Evolutionary conservation across 2,113 vertebrate genomes (phyloP), one percentile per base, ranked within the genome.

Genomic region (Symphodus melops): DNA sequence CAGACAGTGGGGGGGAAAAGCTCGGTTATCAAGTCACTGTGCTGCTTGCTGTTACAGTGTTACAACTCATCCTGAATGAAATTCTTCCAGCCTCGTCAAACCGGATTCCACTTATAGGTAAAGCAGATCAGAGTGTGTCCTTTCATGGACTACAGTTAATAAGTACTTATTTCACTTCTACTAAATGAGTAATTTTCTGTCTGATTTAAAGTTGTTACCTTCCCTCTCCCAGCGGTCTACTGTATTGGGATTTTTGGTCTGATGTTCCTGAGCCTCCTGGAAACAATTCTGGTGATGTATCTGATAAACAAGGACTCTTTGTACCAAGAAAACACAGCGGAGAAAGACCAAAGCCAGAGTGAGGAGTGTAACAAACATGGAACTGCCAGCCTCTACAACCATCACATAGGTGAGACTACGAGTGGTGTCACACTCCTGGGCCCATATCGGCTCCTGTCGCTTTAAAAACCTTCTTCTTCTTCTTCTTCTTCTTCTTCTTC

Each of bases 261-360:
- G 58, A 94, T 95, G 94, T 68, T 95, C 79, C 77, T 93, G 71
- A 94, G 93, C 48, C 90, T 93, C n/a, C 55, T 95, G 13, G 95
- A 95, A 79, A 92, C 92, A 8, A 90, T 94, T 28, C 11, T 95
- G 5, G 70, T 94, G 14, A 52, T 91, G 84, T 48, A 94, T 75
- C 86, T 94, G 75, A 85, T 88, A 16, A 68, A 75, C 3, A 90
- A 71, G 61, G 92, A 93, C 68, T 37, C 16, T 1, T 39, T 23
- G 16, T 23, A 36, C 5, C 33, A 13, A 25, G 49, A 74, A 0
- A 36, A 6, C 0, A 10, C 48, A 3, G 7, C 28, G 3, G n/a
- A 72, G 2, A 2, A 3, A 5, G 10, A 54, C 9, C 57, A 10
- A 49, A 68, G 42, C 7, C 17, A 0, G n/a, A 46, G 4, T 5